A percentile compares a stretch with the other conserved stretches of the same genome.
Evolutionary conservation across 2,888 invertebrate species (phyloP).

Genomic region (Keiferia lycopersicella): DNA sequence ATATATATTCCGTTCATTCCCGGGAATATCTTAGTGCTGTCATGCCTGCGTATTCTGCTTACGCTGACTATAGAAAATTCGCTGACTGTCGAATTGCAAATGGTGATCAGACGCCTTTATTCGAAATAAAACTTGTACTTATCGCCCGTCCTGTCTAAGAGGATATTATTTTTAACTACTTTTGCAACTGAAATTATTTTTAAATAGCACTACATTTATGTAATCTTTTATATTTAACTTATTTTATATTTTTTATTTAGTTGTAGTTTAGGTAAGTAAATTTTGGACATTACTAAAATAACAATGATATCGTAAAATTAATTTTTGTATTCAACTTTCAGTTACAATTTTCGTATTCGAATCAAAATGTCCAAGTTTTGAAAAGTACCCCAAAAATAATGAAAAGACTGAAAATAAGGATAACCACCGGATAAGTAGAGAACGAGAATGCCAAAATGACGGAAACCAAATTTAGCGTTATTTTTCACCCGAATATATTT

Average conservation of each 20-base stretch:
- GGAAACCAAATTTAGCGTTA: constrained; percentile 46
- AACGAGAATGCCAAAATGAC: constrained; percentile 54
- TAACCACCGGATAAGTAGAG: constrained; percentile 48
- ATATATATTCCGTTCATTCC: too few relatives aligned
- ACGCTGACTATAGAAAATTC: too few relatives aligned
- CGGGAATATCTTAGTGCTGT: too few relatives aligned
- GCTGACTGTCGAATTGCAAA: too few relatives aligned
- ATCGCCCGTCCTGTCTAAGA: constrained; percentile 1
- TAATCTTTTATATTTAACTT: too few relatives aligned
- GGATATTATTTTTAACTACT: background rate
- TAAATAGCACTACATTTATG: too few relatives aligned
- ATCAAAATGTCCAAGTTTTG: constrained; percentile 22
- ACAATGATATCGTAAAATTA: too few relatives aligned
- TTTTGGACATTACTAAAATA: too few relatives aligned
- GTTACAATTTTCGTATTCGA: too few relatives aligned
- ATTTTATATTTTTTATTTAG: background rate
- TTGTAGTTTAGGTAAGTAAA: background rate
- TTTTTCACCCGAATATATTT: background rate
- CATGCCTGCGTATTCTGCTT: too few relatives aligned
- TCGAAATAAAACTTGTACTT: background rate
- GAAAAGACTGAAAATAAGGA: constrained; percentile 23
- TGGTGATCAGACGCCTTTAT: background rate
- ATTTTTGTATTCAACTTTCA: too few relatives aligned
- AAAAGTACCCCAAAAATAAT: constrained; percentile 29
- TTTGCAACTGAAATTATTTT: background rate